Percentiles rank a stretch among this genome's conserved stretches.
Conservation (phyloP, 2,888 invertebrate species). For the Plebejus melissa region DNA sequence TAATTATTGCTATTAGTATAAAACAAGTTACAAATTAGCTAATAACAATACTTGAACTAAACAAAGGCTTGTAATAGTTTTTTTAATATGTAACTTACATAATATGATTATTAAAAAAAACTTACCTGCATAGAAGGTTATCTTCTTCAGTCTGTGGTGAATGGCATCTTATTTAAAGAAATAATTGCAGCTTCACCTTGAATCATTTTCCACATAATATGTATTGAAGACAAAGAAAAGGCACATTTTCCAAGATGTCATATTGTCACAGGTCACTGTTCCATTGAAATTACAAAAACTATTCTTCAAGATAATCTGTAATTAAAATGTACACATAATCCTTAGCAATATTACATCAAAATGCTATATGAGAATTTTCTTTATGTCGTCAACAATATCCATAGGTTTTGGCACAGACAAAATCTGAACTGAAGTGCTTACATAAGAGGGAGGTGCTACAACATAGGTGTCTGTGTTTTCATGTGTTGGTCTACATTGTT, state of each 20-base stretch:
- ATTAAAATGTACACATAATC: background rate
- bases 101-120: background rate
- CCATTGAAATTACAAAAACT: background rate
- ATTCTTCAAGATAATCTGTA: background rate
- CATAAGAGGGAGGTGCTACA: slow-evolving; percentile 1
- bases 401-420: background rate
- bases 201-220: background rate
- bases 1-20: background rate
- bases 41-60: background rate
- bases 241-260: background rate
- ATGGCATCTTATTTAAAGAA: background rate
- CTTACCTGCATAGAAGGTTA: background rate
- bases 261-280: background rate
- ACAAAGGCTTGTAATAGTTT: background rate
- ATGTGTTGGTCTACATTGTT: slow-evolving; percentile 20
- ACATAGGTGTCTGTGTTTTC: background rate
- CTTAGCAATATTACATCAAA: background rate
- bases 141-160: background rate
- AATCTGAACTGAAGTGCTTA: background rate
- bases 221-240: background rate
- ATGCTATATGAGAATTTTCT: background rate
- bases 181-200: background rate
- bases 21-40: background rate
- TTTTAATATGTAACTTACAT: background rate
- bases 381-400: background rate